A percentile compares a stretch with the other conserved stretches of the same genome.
These are phyloP conservation scores for Eupithecia inturbata DNA, from an alignment of 2,888 invertebrate species.

Conservation along the genomic window DNA sequence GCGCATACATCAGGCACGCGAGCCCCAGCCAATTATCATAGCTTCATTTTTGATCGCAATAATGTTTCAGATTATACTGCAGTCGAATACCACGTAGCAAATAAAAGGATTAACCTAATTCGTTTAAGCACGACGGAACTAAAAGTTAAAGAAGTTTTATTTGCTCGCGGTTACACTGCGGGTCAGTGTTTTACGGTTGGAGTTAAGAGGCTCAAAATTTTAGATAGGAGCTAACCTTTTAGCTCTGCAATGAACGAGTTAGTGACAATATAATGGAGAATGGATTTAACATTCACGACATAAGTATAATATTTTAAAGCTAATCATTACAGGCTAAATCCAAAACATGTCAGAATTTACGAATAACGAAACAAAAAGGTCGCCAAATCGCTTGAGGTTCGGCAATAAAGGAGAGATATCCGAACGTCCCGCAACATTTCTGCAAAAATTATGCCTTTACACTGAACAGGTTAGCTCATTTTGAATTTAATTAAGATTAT, in stretches of 20 bases:
- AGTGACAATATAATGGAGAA: neutral
- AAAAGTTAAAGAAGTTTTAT: slow-evolving; percentile 22
- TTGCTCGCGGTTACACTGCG: slow-evolving; percentile 14
- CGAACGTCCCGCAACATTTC: slow-evolving; percentile 39
- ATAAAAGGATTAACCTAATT: slow-evolving; percentile 20
- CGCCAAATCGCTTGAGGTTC: slow-evolving; percentile 45
- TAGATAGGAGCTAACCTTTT: slow-evolving; percentile 10
- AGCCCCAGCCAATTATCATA: slow-evolving; percentile 72
- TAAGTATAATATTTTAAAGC: neutral
- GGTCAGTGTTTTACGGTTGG: slow-evolving; percentile 12
- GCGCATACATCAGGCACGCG: slow-evolving; percentile 82
- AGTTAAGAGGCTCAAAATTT: slow-evolving; percentile 9
- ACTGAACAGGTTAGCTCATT: slow-evolving; percentile 18
- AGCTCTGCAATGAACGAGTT: neutral
- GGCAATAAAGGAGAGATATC: slow-evolving; percentile 44
- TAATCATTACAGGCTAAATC: neutral
- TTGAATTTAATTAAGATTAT: slow-evolving; percentile 16
- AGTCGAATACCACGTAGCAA: slow-evolving; percentile 35
- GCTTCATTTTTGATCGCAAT: slow-evolving; percentile 67
- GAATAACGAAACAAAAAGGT: slow-evolving; percentile 44
- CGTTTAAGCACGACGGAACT: slow-evolving; percentile 9
- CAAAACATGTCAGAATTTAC: slow-evolving; percentile 30
- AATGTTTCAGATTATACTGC: slow-evolving; percentile 56
- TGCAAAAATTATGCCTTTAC: slow-evolving; percentile 32
- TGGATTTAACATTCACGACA: neutral